Evolutionary conservation across 2,113 vertebrate species (phyloP), one percentile per base, ranked within the genome.

Genomic region (Cavia aperea): DNA sequence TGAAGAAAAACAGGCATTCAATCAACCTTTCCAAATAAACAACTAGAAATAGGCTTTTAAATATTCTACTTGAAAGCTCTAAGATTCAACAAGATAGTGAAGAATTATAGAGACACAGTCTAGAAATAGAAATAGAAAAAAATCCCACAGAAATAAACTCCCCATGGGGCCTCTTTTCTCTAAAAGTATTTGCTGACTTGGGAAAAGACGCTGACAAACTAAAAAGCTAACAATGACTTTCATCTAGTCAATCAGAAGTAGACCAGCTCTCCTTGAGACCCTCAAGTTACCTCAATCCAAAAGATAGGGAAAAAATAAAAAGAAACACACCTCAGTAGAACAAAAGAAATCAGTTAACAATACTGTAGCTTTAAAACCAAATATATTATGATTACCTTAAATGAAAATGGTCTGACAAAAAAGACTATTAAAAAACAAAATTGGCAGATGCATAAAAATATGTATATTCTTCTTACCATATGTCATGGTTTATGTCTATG

Each of bases 1-100:
- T 72, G 24, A 93, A 86, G 46, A 39, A 49, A 89, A 89, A 36
- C 43, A 94, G 23, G 93, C 56, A 93, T 90, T 86, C 62, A 78
- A 78, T 51, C 33, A 91, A 77, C 4, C 4, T 81, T 68, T 1
- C 62, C 46, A 79, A 88, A 81, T 36, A 66, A 75, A 91, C 8
- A 85, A 23, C 24, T 51, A 82, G 46, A 70, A 91, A 70, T 24
- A 26, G 4, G 33, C 24, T 81, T 89, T 81, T 81, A 7, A 16
- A 56, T 62, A 58, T 60, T 78, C 51, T 86, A 29, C 8, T 65
- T 65, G 54, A 89, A 70, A 78, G 14, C 43, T 82, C 72, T 92
- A 18, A 65, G 39, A 79, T 15, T 31, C 58, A 87, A 82, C 4
- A 93, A 33, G 18, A 90, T 68, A 88, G 9, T 79, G 49, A 60